Conservation (phyloP, 2,797 vertebrate species). For the Ceryle rudis region DNA sequence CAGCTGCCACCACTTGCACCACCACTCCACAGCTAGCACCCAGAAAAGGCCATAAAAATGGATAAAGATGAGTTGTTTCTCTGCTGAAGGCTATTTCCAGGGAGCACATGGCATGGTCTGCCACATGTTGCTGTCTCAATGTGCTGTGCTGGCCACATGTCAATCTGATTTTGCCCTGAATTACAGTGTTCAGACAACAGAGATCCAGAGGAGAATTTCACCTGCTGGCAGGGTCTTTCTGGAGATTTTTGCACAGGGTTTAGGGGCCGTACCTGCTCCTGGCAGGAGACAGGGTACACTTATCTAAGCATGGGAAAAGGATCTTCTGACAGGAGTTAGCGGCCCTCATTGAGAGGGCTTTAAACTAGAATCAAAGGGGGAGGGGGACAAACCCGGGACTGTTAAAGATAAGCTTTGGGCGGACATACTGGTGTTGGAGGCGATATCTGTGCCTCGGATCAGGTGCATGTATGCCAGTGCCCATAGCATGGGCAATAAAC, state of each 20-base stretch:
- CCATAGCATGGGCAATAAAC: too few species aligned
- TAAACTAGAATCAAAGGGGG: too few species aligned
- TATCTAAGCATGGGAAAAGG: too few species aligned
- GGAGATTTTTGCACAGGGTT: background rate
- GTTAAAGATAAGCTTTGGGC: too few species aligned
- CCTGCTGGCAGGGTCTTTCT: background rate
- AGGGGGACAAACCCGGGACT: too few species aligned
- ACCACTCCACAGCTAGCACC: background rate
- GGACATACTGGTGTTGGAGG: too few species aligned
- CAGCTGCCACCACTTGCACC: background rate
- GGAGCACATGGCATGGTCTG: accelerated
- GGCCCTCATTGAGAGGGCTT: too few species aligned
- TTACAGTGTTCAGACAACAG: background rate
- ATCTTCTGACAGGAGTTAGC: too few species aligned
- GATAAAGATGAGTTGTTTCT: background rate
- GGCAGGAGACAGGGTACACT: too few species aligned
- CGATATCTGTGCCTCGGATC: too few species aligned
- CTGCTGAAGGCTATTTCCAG: background rate
- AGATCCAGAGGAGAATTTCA: background rate
- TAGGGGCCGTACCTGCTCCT: background rate
- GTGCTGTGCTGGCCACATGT: accelerated
- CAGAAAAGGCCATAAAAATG: background rate
- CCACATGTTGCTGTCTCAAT: accelerated
- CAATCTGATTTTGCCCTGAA: background rate
- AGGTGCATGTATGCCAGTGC: too few species aligned